Conservation (phyloP, 1,140 invertebrate species). For the Paraescarpia echinospica region DNA sequence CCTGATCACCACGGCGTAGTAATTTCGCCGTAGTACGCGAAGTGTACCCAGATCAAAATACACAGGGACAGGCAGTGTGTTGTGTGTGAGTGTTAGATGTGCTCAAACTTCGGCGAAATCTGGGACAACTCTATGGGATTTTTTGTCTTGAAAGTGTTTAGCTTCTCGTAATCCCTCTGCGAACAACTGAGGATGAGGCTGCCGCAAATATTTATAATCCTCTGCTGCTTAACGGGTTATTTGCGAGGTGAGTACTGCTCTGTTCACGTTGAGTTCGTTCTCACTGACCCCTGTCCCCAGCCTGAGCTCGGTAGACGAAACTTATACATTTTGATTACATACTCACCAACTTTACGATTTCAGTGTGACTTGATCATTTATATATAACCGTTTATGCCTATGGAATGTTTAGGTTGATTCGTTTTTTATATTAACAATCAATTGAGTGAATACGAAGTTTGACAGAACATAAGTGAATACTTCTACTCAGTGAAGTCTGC, state of each 20-base stretch:
- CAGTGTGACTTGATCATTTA: background rate
- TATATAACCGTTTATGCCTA: background rate
- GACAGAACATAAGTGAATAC: background rate
- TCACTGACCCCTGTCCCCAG: background rate
- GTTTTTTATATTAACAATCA: background rate
- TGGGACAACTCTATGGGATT: background rate
- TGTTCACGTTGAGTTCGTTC: background rate
- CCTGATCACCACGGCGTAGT: background rate
- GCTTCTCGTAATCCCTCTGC: background rate
- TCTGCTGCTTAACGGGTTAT: background rate
- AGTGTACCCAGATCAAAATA: constrained; percentile 5
- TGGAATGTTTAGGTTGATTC: background rate
- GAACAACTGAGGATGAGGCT: background rate
- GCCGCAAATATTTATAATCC: background rate
- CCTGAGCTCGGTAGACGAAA: background rate
- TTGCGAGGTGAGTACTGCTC: background rate
- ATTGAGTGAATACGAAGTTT: background rate
- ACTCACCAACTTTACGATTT: background rate
- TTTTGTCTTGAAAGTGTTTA: constrained; percentile 1
- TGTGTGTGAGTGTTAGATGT: background rate
- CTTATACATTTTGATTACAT: background rate
- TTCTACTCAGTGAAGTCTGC: background rate
- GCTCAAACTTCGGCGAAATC: constrained; percentile 3
- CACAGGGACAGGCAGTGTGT: too few species aligned
- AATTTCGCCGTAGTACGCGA: background rate